Conservation (phyloP, 2,113 vertebrate species). For the Acanthochromis polyacanthus region DNA sequence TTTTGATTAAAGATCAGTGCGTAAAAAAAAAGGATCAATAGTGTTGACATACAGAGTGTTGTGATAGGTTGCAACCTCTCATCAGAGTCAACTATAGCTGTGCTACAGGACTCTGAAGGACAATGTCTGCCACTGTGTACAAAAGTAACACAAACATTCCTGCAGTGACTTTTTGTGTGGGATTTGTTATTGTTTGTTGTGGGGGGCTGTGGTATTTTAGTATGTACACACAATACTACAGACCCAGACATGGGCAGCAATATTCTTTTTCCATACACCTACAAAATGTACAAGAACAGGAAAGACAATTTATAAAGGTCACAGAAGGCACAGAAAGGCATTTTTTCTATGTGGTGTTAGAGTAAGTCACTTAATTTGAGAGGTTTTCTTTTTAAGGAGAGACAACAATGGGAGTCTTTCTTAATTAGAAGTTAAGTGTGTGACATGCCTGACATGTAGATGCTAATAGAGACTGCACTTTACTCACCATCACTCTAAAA, state of each 20-base stretch:
- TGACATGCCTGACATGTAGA: constrained; percentile 45
- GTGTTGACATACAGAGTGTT: constrained; percentile 58
- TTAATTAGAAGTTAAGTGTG: constrained; percentile 62
- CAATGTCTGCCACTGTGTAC: constrained; percentile 65
- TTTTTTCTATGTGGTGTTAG: constrained; percentile 31
- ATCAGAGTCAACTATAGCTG: constrained; percentile 47
- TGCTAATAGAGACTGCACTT: constrained; percentile 36
- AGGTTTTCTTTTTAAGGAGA: not conserved
- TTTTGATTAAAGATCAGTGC: constrained; percentile 72
- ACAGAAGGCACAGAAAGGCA: not conserved
- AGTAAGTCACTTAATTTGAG: constrained; percentile 29
- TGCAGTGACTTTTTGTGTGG: constrained; percentile 66
- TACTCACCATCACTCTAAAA: constrained; percentile 1
- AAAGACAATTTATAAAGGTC: constrained; percentile 9
- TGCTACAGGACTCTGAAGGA: constrained; percentile 50
- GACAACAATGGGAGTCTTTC: not conserved
- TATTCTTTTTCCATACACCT: constrained; percentile 33
- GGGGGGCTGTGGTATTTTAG: constrained; percentile 56
- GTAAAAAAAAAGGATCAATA: constrained; percentile 67
- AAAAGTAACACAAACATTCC: constrained; percentile 70
- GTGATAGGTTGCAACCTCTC: constrained; percentile 56
- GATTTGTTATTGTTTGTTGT: constrained; percentile 73
- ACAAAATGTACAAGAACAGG: not conserved
- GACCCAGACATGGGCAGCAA: constrained; percentile 18
- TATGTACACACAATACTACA: constrained; percentile 24